Conservation (phyloP, 2,888 invertebrate genomes). For the Drosophila pseudotakahashii region DNA sequence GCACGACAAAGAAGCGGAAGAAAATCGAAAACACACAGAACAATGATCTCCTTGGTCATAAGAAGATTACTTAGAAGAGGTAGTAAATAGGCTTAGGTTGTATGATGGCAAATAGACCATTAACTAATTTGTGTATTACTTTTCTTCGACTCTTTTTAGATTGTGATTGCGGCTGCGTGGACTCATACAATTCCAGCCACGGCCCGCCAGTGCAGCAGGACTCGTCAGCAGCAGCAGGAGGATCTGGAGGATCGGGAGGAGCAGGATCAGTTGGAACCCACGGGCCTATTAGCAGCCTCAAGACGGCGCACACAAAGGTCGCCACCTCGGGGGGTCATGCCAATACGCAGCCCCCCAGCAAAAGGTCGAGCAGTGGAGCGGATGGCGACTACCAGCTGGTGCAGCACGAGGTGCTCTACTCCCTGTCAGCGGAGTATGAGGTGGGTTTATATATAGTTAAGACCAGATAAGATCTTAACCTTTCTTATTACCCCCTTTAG, state of each 20-base stretch:
- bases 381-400: constrained; percentile 99
- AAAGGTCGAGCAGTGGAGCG: constrained; percentile 92
- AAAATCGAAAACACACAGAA: neutral
- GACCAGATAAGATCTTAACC: neutral
- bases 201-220: constrained; percentile 53
- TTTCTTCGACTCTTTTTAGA: constrained; percentile 32
- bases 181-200: constrained; percentile 68
- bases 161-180: constrained; percentile 85
- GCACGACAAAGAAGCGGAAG: constrained; percentile 8
- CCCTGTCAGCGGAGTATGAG: constrained; percentile 96
- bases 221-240: constrained; percentile 50
- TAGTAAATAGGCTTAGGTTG: neutral
- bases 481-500: constrained; percentile 84
- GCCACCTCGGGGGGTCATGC: constrained; percentile 85
- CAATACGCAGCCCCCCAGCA: constrained; percentile 86
- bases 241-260: constrained; percentile 41
- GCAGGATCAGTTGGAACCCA: constrained; percentile 49
- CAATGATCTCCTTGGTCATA: constrained; percentile 59
- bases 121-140: neutral
- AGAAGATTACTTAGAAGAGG: constrained; percentile 52
- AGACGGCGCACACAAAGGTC: constrained; percentile 85
- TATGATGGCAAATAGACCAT: neutral
- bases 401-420: constrained; percentile 98
- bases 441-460: constrained; percentile 48
- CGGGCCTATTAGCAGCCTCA: constrained; percentile 77